Evolutionary conservation across 2,797 vertebrate genomes (phyloP).

Genomic region (Enteromius thamalakanensis): DNA sequence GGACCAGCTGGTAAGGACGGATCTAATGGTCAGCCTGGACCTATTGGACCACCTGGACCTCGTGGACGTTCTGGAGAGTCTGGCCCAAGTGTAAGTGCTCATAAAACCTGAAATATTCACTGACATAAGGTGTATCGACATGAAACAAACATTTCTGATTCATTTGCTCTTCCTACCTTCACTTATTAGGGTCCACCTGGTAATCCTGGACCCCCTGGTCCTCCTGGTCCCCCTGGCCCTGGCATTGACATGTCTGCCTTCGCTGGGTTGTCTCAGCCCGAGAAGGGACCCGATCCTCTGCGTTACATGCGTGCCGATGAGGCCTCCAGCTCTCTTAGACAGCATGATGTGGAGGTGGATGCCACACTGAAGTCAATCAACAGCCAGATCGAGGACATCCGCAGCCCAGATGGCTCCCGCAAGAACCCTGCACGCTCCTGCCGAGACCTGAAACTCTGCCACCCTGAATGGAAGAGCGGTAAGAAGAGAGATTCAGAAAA

Average conservation of each 20-base stretch:
- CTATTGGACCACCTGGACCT: constrained; percentile 92
- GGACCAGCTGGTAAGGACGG: constrained; percentile 96
- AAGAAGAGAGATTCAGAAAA: constrained; percentile 58
- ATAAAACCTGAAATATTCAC: neutral
- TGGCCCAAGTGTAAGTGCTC: constrained; percentile 86
- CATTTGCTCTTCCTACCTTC: neutral
- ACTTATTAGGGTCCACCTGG: constrained; percentile 89
- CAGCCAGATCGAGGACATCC: constrained; percentile 93
- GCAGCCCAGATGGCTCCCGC: constrained; percentile 90
- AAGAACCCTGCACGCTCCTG: constrained; percentile 96
- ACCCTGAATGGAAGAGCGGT: constrained; percentile 97
- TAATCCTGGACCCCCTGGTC: constrained; percentile 90
- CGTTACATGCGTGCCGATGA: constrained; percentile 96
- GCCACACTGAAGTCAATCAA: constrained; percentile 94
- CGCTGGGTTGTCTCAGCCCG: constrained; percentile 86
- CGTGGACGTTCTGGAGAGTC: constrained; percentile 93
- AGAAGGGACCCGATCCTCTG: constrained; percentile 92
- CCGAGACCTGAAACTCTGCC: constrained; percentile 93
- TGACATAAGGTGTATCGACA: neutral
- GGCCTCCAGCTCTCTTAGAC: constrained; percentile 83
- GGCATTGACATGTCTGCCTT: constrained; percentile 98
- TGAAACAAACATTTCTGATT: constrained; percentile 3
- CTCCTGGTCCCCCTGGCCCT: constrained; percentile 93
- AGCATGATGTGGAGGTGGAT: constrained; percentile 92
- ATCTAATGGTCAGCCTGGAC: constrained; percentile 86